These are phyloP conservation scores for Pelobates cultripes DNA, from an alignment of 2,797 vertebrate species.

Conservation along the genomic window DNA sequence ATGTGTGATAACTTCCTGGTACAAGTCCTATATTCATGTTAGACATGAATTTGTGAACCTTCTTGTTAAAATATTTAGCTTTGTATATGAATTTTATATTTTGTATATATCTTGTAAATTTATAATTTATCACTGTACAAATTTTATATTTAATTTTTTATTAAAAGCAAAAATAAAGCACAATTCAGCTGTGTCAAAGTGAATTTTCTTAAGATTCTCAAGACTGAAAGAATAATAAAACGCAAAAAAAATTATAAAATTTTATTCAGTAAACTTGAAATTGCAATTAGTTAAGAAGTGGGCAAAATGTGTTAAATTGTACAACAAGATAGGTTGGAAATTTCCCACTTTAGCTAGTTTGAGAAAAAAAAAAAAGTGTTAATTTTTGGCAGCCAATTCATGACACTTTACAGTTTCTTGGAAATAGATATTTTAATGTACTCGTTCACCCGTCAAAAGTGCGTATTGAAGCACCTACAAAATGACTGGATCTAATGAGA, in stretches of 20 bases:
- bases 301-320: too few species aligned
- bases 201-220: not conserved
- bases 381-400: too few species aligned
- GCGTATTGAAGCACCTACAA: too few species aligned
- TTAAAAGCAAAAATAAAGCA: conserved; percentile 58
- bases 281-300: too few species aligned
- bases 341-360: too few species aligned
- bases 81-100: conserved; percentile 66
- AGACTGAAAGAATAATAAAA: not conserved
- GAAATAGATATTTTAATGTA: too few species aligned
- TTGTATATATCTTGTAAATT: conserved; percentile 83
- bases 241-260: not conserved
- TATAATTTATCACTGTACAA: conserved; percentile 98
- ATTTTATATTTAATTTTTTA: conserved; percentile 85
- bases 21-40: conserved; percentile 59
- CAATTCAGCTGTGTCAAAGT: conserved; percentile 9
- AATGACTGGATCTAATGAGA: too few species aligned
- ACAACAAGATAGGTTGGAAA: too few species aligned
- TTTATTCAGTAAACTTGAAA: too few species aligned
- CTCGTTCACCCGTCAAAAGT: too few species aligned
- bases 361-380: too few species aligned
- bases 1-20: conserved; percentile 56
- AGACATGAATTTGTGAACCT: conserved; percentile 58
- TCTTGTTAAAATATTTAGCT: conserved; percentile 63
- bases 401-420: too few species aligned